Conservation (phyloP, 1,140 invertebrate genomes). For the Drosophila simulans region DNA sequence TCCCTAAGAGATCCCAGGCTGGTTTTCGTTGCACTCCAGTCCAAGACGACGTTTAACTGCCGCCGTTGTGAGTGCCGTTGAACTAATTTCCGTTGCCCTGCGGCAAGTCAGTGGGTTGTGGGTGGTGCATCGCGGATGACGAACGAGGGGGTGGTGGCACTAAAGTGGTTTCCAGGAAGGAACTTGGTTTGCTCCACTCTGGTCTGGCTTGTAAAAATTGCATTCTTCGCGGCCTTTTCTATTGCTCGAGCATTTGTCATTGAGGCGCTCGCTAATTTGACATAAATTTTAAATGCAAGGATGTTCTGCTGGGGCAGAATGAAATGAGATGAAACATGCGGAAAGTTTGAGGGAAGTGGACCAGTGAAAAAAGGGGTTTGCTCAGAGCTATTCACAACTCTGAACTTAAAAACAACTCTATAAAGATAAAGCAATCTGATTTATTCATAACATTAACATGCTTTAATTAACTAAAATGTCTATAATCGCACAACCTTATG, state of each 20-base stretch:
- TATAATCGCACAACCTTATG: too few relatives aligned
- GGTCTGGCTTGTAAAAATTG: conserved; percentile 48
- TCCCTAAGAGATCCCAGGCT: conserved; percentile 23
- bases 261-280: conserved; percentile 70
- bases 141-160: conserved; percentile 1
- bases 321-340: conserved; percentile 18
- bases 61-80: conserved; percentile 67
- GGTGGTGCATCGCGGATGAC: conserved; percentile 1
- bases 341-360: conserved; percentile 2
- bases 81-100: conserved; percentile 70
- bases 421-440: not conserved
- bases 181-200: conserved; percentile 34
- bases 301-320: conserved; percentile 32
- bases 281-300: conserved; percentile 66
- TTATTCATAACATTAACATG: too few relatives aligned
- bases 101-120: conserved; percentile 32
- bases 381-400: not conserved
- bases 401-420: not conserved
- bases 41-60: conserved; percentile 67
- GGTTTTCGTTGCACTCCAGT: conserved; percentile 24
- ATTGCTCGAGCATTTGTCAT: conserved; percentile 64
- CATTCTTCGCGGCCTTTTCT: conserved; percentile 32
- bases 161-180: conserved; percentile 44
- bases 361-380: not conserved
- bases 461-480: too few relatives aligned